phyloP scores from a whole-genome alignment of 2,888 invertebrate species.

The Parasteatoda lunata region DNA sequence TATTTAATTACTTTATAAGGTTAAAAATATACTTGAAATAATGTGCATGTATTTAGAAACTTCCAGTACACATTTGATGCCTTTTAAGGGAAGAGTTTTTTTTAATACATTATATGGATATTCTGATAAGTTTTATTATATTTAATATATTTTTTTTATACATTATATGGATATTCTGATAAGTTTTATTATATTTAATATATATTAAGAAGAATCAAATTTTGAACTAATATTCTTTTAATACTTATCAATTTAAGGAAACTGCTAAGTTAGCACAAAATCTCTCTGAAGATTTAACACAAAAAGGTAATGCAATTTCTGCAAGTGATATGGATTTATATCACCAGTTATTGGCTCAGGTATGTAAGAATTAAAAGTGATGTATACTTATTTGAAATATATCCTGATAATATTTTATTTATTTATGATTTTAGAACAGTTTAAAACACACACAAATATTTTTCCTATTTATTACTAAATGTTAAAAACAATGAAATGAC shows the following conservation, averaged over 20 bases:
- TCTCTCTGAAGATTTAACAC: constrained; percentile 42
- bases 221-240: not conserved
- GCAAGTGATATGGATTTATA: constrained; percentile 35
- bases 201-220: too few relatives aligned
- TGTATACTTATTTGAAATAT: too few relatives aligned
- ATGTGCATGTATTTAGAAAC: not conserved
- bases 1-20: not conserved
- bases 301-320: constrained; percentile 35
- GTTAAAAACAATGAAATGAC: too few relatives aligned
- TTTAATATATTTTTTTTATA: not conserved
- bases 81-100: not conserved
- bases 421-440: too few relatives aligned
- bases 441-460: too few relatives aligned
- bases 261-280: constrained; percentile 40
- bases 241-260: constrained; percentile 27
- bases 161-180: too few relatives aligned
- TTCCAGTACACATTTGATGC: not conserved
- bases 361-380: not conserved
- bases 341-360: constrained; percentile 41
- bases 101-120: not conserved
- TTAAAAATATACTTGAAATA: not conserved
- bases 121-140: too few relatives aligned
- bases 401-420: too few relatives aligned
- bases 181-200: too few relatives aligned
- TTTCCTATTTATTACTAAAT: too few relatives aligned